Percentiles rank a stretch among this genome's conserved stretches.
Evolutionary conservation across 1,140 invertebrate genomes (phyloP).

Genomic region (Camponotus pennsylvanicus): DNA sequence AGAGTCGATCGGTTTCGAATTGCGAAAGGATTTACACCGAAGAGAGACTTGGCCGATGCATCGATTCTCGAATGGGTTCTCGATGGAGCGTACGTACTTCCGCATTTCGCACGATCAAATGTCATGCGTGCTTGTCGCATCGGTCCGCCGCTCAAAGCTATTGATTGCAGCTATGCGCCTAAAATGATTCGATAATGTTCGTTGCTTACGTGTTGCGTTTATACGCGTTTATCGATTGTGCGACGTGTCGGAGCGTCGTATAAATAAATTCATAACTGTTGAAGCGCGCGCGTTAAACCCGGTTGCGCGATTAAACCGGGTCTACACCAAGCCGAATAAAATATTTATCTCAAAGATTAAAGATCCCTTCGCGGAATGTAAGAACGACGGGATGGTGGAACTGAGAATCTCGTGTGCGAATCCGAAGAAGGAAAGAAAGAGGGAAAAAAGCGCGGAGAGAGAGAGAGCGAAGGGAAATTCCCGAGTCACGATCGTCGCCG

Average conservation of each 20-base stretch:
- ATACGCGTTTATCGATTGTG: neutral
- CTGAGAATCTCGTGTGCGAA: neutral
- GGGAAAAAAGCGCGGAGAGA: neutral
- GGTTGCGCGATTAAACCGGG: neutral
- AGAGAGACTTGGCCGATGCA: neutral
- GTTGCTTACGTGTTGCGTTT: neutral
- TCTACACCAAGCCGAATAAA: neutral
- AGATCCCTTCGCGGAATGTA: neutral
- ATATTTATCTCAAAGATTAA: slow-evolving; percentile 28
- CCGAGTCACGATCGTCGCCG: slow-evolving; percentile 57
- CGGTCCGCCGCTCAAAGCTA: slow-evolving; percentile 19
- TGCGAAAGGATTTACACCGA: slow-evolving; percentile 42
- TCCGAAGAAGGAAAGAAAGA: neutral
- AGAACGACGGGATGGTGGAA: neutral
- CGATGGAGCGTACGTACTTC: slow-evolving; percentile 5
- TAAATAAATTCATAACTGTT: slow-evolving; percentile 25
- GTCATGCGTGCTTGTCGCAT: slow-evolving; percentile 16
- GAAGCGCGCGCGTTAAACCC: neutral
- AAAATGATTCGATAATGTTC: slow-evolving; percentile 16
- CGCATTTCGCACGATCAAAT: slow-evolving; percentile 38
- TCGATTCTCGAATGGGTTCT: neutral
- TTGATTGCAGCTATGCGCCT: neutral
- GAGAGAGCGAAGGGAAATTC: slow-evolving; percentile 28
- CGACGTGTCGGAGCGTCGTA: neutral
- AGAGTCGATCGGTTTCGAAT: slow-evolving; percentile 13